Evolutionary conservation across 2,113 vertebrate genomes (phyloP).

Genomic region (Notiomystis cincta): DNA sequence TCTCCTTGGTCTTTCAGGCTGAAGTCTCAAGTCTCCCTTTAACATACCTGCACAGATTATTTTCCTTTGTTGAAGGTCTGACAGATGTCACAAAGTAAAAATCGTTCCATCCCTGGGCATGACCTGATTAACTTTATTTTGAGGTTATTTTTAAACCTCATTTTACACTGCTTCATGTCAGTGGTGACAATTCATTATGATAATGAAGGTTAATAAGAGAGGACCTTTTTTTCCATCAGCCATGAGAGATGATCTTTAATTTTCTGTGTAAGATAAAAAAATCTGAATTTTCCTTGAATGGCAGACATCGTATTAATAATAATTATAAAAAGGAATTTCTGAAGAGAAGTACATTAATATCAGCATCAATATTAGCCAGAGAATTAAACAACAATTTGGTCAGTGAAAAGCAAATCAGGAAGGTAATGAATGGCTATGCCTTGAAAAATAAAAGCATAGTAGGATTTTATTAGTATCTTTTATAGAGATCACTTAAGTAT

Average conservation of each 20-base stretch:
- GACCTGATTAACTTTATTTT: slow-evolving; percentile 8
- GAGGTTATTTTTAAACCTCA: slow-evolving; percentile 39
- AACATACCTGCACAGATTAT: not conserved
- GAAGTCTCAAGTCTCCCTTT: not conserved
- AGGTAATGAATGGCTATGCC: not conserved
- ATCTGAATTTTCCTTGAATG: not conserved
- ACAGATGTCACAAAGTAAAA: not conserved
- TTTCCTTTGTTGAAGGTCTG: not conserved
- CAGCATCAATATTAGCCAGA: not conserved
- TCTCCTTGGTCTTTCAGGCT: not conserved
- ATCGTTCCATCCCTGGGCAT: not conserved
- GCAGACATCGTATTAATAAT: not conserved
- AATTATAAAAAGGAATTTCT: not conserved
- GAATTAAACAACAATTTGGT: not conserved
- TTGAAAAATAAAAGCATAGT: not conserved
- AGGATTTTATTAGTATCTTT: not conserved
- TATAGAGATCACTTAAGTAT: not conserved
- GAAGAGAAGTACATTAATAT: not conserved
- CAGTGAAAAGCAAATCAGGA: not conserved
- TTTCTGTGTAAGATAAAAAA: not conserved
- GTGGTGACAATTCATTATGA: slow-evolving; percentile 23
- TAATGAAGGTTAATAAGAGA: slow-evolving; percentile 9
- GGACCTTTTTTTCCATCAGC: not conserved
- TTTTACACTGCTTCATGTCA: not conserved
- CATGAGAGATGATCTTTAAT: not conserved